These are phyloP conservation scores for Metopolophium dirhodum DNA, from an alignment of 1,140 invertebrate genomes.

Conservation along the genomic window DNA sequence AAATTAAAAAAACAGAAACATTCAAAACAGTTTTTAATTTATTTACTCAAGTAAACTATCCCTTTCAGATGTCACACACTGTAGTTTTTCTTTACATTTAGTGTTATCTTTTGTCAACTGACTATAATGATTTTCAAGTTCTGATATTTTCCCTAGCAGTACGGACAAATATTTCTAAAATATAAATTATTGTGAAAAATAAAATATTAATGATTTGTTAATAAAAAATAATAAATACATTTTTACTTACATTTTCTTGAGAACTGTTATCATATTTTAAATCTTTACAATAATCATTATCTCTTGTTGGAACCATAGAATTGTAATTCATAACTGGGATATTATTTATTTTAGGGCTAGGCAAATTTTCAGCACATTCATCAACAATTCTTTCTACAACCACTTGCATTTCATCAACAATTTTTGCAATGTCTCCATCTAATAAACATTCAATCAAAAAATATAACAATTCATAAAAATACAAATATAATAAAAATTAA, in stretches of 20 bases:
- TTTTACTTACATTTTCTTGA: not conserved
- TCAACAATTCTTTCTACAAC: conserved; percentile 40
- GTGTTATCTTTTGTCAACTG: not conserved
- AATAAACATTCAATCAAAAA: not conserved
- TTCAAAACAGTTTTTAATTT: not conserved
- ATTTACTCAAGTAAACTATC: conserved; percentile 41
- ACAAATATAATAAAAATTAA: not conserved
- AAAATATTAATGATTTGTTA: not conserved
- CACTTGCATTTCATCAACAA: conserved; percentile 40
- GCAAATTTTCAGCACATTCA: not conserved
- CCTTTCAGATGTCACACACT: conserved; percentile 32
- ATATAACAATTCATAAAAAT: not conserved
- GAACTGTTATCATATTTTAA: conserved; percentile 14
- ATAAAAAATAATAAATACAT: not conserved
- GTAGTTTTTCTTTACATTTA: conserved; percentile 25
- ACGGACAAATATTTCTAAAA: conserved; percentile 20
- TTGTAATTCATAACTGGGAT: not conserved
- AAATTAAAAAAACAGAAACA: not conserved
- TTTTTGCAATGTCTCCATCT: conserved; percentile 31
- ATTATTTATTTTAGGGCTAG: not conserved
- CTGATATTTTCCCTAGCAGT: conserved; percentile 21
- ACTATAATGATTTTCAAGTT: conserved; percentile 52
- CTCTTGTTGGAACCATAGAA: conserved; percentile 36
- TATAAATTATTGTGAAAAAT: not conserved
- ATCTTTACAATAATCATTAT: not conserved